Conservation (phyloP, 2,888 invertebrate genomes). For the Tenthredo scrophulariae region DNA sequence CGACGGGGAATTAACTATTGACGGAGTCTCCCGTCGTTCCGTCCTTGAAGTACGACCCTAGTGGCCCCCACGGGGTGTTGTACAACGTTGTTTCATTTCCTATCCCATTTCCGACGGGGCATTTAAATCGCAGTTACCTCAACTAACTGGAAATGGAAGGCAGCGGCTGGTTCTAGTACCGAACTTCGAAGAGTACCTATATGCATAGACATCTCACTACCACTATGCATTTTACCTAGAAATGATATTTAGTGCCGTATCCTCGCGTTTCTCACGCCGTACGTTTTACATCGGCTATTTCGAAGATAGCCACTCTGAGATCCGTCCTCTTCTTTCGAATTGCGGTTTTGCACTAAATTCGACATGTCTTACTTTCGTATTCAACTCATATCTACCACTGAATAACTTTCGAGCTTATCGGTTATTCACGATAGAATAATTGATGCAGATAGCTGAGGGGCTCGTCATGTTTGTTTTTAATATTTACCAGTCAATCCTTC, state of each 20-base stretch:
- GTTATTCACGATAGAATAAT: not conserved
- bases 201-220: not conserved
- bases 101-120: slow-evolving; percentile 75
- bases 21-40: slow-evolving; percentile 34
- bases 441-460: not conserved
- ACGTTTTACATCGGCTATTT: not conserved
- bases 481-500: slow-evolving; percentile 7
- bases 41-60: slow-evolving; percentile 30
- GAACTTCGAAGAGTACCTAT: slow-evolving; percentile 12
- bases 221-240: not conserved
- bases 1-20: slow-evolving; percentile 31
- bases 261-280: not conserved
- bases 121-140: slow-evolving; percentile 74
- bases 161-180: slow-evolving; percentile 48
- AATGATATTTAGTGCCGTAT: not conserved
- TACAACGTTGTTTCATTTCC: slow-evolving; percentile 73
- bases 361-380: not conserved
- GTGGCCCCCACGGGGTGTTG: slow-evolving; percentile 42
- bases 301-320: not conserved
- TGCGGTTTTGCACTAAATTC: not conserved
- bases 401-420: not conserved
- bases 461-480: slow-evolving; percentile 33
- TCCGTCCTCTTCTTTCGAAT: slow-evolving; percentile 11
- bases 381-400: too few species aligned
- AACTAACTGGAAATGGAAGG: slow-evolving; percentile 57